Evolutionary conservation across 2,888 invertebrate genomes (phyloP).

Genomic region (Pharmacophagus antenor): DNA sequence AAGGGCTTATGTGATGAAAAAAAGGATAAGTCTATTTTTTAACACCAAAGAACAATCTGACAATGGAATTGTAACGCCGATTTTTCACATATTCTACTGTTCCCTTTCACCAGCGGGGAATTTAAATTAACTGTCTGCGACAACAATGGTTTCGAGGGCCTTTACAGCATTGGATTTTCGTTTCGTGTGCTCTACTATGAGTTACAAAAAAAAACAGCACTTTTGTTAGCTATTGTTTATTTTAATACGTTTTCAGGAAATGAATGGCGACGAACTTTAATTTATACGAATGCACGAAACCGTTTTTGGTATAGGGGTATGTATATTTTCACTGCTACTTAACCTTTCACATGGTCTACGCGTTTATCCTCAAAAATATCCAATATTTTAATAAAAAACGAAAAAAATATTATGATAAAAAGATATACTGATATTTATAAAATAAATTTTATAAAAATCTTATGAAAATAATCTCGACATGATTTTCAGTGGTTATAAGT

Average conservation of each 20-base stretch:
- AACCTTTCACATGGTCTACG: too few relatives aligned
- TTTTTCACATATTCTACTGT: conserved; percentile 76
- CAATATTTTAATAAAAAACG: too few relatives aligned
- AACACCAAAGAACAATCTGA: conserved; percentile 58
- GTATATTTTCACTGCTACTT: too few relatives aligned
- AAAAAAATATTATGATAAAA: too few relatives aligned
- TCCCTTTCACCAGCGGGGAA: conserved; percentile 74
- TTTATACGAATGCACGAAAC: neutral
- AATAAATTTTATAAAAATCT: too few relatives aligned
- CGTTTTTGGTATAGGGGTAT: too few relatives aligned
- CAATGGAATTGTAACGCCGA: conserved; percentile 66
- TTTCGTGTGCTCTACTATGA: conserved; percentile 11
- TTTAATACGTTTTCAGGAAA: conserved; percentile 23
- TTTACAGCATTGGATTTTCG: conserved; percentile 30
- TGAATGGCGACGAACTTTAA: neutral
- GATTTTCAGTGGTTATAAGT: too few relatives aligned
- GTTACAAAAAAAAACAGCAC: conserved; percentile 22
- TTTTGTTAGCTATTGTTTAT: conserved; percentile 23
- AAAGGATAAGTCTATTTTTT: conserved; percentile 8
- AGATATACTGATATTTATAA: too few relatives aligned
- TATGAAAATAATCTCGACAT: too few relatives aligned
- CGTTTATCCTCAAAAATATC: too few relatives aligned
- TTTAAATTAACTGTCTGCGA: conserved; percentile 80
- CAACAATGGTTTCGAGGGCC: conserved; percentile 58
- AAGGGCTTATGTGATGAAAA: too few relatives aligned